Evolutionary conservation across 1,140 invertebrate genomes (phyloP).

Genomic region (Branchinecta lindahli): DNA sequence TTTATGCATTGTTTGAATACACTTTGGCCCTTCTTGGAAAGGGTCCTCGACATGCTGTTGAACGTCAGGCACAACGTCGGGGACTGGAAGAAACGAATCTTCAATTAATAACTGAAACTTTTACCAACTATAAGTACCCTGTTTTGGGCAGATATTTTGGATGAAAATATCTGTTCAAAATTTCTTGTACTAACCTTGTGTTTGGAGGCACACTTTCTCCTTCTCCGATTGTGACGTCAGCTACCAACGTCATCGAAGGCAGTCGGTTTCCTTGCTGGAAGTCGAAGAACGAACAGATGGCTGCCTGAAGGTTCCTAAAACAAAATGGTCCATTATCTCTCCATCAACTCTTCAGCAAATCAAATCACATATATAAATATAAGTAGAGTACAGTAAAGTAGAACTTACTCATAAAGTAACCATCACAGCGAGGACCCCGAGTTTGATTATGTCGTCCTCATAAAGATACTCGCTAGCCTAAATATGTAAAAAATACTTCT

Average conservation of each 20-base stretch:
- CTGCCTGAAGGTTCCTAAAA: conserved; percentile 85
- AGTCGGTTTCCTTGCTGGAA: conserved; percentile 47
- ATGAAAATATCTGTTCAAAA: too few relatives aligned
- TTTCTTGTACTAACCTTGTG: conserved; percentile 33
- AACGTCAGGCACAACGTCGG: too few relatives aligned
- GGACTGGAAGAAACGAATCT: too few relatives aligned
- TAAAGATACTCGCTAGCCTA: too few relatives aligned
- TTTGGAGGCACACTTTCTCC: conserved; percentile 55
- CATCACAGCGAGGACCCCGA: background rate
- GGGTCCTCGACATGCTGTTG: too few relatives aligned
- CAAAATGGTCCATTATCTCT: conserved; percentile 22
- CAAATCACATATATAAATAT: background rate
- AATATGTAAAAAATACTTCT: too few relatives aligned
- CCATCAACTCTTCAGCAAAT: background rate
- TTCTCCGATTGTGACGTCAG: conserved; percentile 55
- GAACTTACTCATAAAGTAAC: background rate
- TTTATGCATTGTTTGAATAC: too few relatives aligned
- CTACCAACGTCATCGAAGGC: conserved; percentile 60
- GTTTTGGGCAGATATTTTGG: too few relatives aligned
- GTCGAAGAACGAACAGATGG: conserved; percentile 89
- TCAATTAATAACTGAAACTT: too few relatives aligned
- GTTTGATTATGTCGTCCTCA: too few relatives aligned
- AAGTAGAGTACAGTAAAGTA: conserved; percentile 11
- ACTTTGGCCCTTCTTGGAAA: too few relatives aligned
- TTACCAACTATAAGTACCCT: too few relatives aligned